A percentile compares a stretch with the other conserved stretches of the same genome.
Evolutionary conservation across 2,113 vertebrate genomes (phyloP).

Genomic region (Catharus minimus): DNA sequence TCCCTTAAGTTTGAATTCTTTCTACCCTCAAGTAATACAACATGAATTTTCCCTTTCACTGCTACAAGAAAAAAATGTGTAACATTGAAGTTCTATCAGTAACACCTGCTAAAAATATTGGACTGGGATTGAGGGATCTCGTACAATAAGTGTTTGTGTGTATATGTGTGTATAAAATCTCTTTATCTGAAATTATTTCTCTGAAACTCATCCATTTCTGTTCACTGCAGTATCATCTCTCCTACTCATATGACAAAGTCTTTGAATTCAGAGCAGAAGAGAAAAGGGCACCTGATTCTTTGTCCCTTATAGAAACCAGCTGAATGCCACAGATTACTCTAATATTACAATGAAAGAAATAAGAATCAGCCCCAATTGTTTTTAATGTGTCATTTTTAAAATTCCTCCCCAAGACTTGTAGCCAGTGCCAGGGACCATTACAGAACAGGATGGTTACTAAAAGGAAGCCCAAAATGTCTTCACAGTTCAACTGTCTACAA

Average conservation of each 20-base stretch:
- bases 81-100: constrained; percentile 33
- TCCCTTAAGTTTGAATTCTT: constrained; percentile 33
- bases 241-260: not conserved
- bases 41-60: constrained; percentile 24
- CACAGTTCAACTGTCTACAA: too few species aligned
- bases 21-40: constrained; percentile 44
- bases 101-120: constrained; percentile 63
- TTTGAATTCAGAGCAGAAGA: not conserved
- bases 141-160: not conserved
- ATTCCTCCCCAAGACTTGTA: not conserved
- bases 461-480: not conserved
- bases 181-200: constrained; percentile 40
- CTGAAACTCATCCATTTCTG: not conserved
- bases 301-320: not conserved
- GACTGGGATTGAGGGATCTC: constrained; percentile 59
- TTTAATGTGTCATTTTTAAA: not conserved
- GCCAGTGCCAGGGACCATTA: not conserved
- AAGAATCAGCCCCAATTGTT: not conserved
- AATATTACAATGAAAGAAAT: not conserved
- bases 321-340: not conserved
- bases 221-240: not conserved
- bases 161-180: not conserved
- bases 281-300: not conserved
- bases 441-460: not conserved
- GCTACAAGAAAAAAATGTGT: constrained; percentile 8